These are phyloP conservation scores for Mimumesa dahlbomi DNA, from an alignment of 2,888 invertebrate genomes.

Conservation along the genomic window DNA sequence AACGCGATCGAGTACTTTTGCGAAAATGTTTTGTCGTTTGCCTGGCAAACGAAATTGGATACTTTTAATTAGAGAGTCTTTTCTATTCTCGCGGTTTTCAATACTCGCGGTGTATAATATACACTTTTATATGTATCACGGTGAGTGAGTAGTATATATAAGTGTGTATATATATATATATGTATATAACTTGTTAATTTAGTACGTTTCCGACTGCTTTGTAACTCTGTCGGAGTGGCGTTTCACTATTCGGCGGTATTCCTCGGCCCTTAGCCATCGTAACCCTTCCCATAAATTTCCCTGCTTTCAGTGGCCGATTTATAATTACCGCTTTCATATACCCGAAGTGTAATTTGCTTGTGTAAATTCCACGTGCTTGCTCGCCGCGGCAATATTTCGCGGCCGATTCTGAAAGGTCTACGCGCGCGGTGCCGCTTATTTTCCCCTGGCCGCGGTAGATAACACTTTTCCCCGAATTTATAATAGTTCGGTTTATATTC, in stretches of 20 bases:
- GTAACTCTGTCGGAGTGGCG: conserved; percentile 14
- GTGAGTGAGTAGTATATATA: no score
- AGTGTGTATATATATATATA: no score
- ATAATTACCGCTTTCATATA: conserved; percentile 60
- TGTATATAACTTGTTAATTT: conserved; percentile 39
- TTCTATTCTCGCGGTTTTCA: no score
- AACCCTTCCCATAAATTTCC: conserved; percentile 56
- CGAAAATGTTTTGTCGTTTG: no score
- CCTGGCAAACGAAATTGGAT: no score
- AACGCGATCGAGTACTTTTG: no score
- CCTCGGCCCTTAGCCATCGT: conserved; percentile 47
- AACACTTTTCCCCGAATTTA: conserved; percentile 44
- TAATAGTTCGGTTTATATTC: conserved; percentile 17
- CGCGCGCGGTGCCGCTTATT: conserved; percentile 19
- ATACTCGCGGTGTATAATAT: no score
- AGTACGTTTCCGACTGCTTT: not conserved
- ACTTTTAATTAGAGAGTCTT: no score
- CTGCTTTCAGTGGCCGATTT: conserved; percentile 58
- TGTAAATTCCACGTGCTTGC: conserved; percentile 56
- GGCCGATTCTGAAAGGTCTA: conserved; percentile 32
- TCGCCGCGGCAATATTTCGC: conserved; percentile 50
- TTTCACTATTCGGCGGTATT: conserved; percentile 53
- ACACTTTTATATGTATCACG: no score
- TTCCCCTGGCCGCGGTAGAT: conserved; percentile 26
- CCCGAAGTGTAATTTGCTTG: conserved; percentile 59